Evolutionary conservation across 92 coral and sea anemone genomes (phyloP), one percentile per base, ranked within the genome.

Genomic region (Porites lobata): DNA sequence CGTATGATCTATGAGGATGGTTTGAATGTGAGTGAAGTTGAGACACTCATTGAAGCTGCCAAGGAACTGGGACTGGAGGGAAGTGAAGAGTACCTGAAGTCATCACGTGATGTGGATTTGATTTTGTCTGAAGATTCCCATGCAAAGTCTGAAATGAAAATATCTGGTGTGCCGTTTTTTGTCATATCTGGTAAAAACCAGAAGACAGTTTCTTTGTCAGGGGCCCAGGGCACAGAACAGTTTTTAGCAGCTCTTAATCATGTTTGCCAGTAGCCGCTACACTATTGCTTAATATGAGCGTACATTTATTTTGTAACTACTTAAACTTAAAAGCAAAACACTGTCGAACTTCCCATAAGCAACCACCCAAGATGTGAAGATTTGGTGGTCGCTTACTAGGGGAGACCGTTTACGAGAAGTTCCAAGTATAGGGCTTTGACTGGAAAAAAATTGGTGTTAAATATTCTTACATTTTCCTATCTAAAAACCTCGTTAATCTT

Each of bases 1-100:
- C 87, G 91, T 8, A 90, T 94, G 98, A 84, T 94, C 56, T 94
- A 94, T 75, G 98, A 94, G 75, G 98, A 92, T 76, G 98, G 98
- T 50, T 80, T 84, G 77, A 94, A 94, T 51, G 78, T 94, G 54
- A 94, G 98, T 72, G 87, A 90, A 29, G 84, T 92, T 14, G 82
- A 82, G 2, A 92, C 92, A 54, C 86, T 94, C 14, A 20, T 73
- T 4, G 91, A 92, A 65, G 98, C 95, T 26, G 95, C 98, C 7
- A 86, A 85, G 58, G 94, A 92, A 77, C 90, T 94, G 15, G 91
- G 92, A 1, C 57, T 94, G 4, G 87, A 90, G 8, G 92, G 89
- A 24, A 92, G 77, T 1, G 93, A 92, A 13, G 91, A 72, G 0
- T 94, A 94, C 56, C 80, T 94, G 77, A 94, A 86, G 57, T 92